Base-by-base conservation (phyloP, 2,797 vertebrate species). In the Schizopygopsis pylzovi region DNA sequence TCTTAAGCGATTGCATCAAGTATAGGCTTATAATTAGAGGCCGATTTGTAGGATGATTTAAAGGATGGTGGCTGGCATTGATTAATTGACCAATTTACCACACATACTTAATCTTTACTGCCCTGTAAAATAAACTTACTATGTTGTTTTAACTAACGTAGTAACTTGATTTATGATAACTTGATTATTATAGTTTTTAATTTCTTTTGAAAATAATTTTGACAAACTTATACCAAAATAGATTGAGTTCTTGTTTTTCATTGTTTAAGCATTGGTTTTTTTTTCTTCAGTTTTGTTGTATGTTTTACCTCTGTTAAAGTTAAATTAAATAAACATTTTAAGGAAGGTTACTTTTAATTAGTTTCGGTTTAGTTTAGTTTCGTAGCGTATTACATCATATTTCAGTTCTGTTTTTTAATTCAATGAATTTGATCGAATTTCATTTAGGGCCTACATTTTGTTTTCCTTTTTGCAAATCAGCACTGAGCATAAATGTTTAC, bases 31-130 rank as follows among this genome's bases (percentile, higher is more conserved):
- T 47, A 37, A 65, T 45, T 22, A 49, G 22, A 67, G 15, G 45
- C 6, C n/a, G 20, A 37, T 20, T 25, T 37, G 28, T 65, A 65
- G 39, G 18, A 43, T 79, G 1, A 41, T 79, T 79, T 45, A 13
- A 25, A 56, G 37, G 13, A 22, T 25, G 37, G 15, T 28, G 13
- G n/a, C 20, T 45, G 33, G 41, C 41, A 49, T 33, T 33, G 28
- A 33, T 80, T n/a, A 49, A 65, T 65, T 65, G 16, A 80, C 25
- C 61, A 80, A 22, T 43, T 16, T 80, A 28, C 61, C 25, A 33
- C 78, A 63, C 41, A 18, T 18, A 22, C 43, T 4, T 11, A 4
- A 39, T 70, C 8, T 70, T 65, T 65, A 33, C 25, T 33, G 25
- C 61, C n/a, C 59, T 61, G n/a, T 11, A 28, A 61, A 61, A 61